Evolutionary conservation across 2,888 invertebrate genomes (phyloP).

Genomic region (Apamea sordens): DNA sequence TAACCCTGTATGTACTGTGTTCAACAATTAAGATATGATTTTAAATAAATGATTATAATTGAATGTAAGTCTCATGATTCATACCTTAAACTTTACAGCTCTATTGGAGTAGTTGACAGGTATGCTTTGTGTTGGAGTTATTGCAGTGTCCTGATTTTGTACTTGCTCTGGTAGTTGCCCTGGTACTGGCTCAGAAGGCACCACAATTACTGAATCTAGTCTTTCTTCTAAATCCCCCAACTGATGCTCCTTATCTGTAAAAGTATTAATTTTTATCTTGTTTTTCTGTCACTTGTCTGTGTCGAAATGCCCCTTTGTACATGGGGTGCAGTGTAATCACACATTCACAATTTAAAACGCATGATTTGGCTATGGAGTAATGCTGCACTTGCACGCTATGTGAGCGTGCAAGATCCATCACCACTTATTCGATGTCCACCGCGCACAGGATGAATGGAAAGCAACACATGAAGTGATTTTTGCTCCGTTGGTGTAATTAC

Average conservation of each 20-base stretch:
- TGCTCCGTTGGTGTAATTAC: too few species aligned
- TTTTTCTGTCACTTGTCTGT: background rate
- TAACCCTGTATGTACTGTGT: background rate
- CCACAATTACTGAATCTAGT: constrained; percentile 63
- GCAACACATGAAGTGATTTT: too few species aligned
- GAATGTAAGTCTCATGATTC: background rate
- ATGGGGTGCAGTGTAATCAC: background rate
- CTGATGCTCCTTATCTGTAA: constrained; percentile 74
- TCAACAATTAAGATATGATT: background rate
- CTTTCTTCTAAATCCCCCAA: constrained; percentile 66
- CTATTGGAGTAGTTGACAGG: constrained; percentile 70
- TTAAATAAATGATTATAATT: background rate
- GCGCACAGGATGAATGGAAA: too few species aligned
- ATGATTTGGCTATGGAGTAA: background rate
- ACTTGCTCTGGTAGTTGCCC: constrained; percentile 42
- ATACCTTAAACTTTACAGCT: constrained; percentile 76
- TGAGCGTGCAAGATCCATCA: too few species aligned
- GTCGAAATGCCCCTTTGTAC: background rate
- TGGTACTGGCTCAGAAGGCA: constrained; percentile 66
- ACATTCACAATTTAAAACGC: background rate
- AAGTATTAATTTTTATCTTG: background rate
- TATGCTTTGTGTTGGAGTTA: constrained; percentile 59
- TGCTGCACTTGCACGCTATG: too few species aligned
- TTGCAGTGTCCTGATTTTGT: constrained; percentile 38
- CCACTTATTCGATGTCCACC: too few species aligned